Base-by-base conservation (phyloP, 2,797 vertebrate genomes). In the Cichlasoma orientale region DNA sequence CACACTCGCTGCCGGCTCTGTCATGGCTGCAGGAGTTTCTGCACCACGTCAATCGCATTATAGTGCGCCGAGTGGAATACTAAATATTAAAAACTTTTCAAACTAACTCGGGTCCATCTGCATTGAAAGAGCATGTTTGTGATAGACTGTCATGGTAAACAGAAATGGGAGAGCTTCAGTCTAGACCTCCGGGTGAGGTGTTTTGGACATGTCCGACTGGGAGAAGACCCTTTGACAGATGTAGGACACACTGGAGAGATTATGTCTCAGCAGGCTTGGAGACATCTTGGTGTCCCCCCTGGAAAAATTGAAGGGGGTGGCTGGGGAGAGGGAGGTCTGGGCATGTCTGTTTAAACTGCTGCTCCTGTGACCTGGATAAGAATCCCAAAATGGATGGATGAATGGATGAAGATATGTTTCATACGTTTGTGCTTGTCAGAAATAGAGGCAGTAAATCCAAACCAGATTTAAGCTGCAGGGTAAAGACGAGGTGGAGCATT, bases 11-110 rank as follows among this genome's bases (percentile, higher is more conserved):
- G 16, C 56, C 19, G 2, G 47, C 66, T 71, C 38, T 47, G 58
- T 58, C 57, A 59, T 55, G 56, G 74, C 68, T 74, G 4, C 61
- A 66, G 61, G 61, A 66, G 23, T 29, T 66, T 29, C 61, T 66
- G 41, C 23, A 29, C 44, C 61, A 19, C 9, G 23, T 47, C 41
- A 66, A 19, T 4, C 9, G 16, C 1, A 12, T 25, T 47, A 66
- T 19, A 66, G 41, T 47, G 41, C 25, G 19, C 61, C 29, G 23
- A 29, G 61, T 29, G 18, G 41, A 66, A 47, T 29, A 66, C 61
- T 66, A 66, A 47, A 66, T 66, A 27, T 47, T 10, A 66, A 47
- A 66, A 66, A 66, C 61, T 66, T 66, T 66, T 27, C 23, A 66
- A 66, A 66, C 61, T 66, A 66, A 66, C 61, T 66, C 47, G 23